Evolutionary conservation across 30 jellyfish, hydroid and myxozoan species (phyloP).

Genomic region (Haliclystus octoradiatus): DNA sequence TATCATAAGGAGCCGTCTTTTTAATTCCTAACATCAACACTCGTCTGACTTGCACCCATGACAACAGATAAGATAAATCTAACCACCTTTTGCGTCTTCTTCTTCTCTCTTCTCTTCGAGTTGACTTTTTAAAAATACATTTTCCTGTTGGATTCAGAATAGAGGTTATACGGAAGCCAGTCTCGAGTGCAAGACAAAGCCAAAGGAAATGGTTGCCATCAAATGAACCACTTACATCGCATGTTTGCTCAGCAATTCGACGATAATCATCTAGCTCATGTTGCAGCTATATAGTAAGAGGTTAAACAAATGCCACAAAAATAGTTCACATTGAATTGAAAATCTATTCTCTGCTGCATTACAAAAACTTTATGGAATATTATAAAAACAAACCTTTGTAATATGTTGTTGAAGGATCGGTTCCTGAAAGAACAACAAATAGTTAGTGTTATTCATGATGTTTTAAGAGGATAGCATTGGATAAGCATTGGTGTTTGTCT

Average conservation of each 20-base stretch:
- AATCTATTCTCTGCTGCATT: not conserved
- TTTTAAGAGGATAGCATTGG: not conserved
- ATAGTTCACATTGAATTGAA: not conserved
- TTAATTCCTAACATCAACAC: too few species aligned
- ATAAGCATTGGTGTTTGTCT: not conserved
- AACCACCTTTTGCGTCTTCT: slow-evolving; percentile 66
- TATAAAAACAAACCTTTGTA: not conserved
- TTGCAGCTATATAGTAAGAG: slow-evolving; percentile 37
- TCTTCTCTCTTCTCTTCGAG: slow-evolving; percentile 67
- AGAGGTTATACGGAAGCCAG: too few species aligned
- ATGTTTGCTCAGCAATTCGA: slow-evolving; percentile 67
- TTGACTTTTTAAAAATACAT: slow-evolving; percentile 58
- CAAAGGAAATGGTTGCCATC: too few species aligned
- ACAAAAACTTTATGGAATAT: not conserved
- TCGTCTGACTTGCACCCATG: too few species aligned
- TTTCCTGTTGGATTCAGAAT: slow-evolving; percentile 69
- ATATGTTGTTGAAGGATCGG: not conserved
- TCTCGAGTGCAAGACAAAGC: too few species aligned
- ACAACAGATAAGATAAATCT: too few species aligned
- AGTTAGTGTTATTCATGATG: too few species aligned
- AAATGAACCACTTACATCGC: slow-evolving; percentile 57
- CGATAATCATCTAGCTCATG: slow-evolving; percentile 59
- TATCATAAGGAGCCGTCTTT: too few species aligned
- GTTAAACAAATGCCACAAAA: not conserved
- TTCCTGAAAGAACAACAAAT: not conserved